Base-by-base conservation (phyloP, 2,888 invertebrate genomes). In the Aproaerema taeniolella region DNA sequence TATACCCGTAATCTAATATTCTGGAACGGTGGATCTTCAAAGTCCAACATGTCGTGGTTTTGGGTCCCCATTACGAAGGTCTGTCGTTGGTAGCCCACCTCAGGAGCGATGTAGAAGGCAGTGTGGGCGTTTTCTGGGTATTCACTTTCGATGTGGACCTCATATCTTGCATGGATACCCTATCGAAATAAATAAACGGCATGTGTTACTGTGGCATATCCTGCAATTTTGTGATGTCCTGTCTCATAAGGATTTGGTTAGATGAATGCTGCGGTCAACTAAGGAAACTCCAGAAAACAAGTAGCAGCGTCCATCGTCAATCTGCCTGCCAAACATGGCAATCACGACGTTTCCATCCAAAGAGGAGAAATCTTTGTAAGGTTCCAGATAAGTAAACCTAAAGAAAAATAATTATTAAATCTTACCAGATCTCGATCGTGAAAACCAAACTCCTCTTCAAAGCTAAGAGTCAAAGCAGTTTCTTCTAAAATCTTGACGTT, bases 51-150 rank as follows among this genome's bases (percentile, higher is more conserved):
- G 3, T 59, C 57, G 42, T 88, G 83, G 61, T 90, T 71, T 2
- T 64, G 51, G 1, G 91, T 89, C 7, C 87, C 87, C 61, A 92
- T 77, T 17, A 87, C 81, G 61, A 91, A 90, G 31, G 72, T 69
- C 44, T 88, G 88, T 2, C 70, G 58, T 59, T 90, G 89, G 64
- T 91, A 91, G 9, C 91, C 92, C 2, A 78, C 75, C 17, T 67
- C 71, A 0, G 92, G 92, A 12, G 90, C 87, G 9, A 92, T 72
- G 55, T 87, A 73, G 67, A 91, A 92, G 0, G 90, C 90, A 0
- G 70, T 61, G 2, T 81, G 72, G 0, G 68, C 85, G 0, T 70
- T 67, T 0, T 59, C 50, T 0, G 87, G 87, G 2, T 42, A 40
- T 0, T 66, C 70, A 35, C 76, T 75, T 43, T 68, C 66, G 10